These are phyloP conservation scores for Andrena marginata DNA, from an alignment of 2,888 invertebrate genomes.

Conservation along the genomic window DNA sequence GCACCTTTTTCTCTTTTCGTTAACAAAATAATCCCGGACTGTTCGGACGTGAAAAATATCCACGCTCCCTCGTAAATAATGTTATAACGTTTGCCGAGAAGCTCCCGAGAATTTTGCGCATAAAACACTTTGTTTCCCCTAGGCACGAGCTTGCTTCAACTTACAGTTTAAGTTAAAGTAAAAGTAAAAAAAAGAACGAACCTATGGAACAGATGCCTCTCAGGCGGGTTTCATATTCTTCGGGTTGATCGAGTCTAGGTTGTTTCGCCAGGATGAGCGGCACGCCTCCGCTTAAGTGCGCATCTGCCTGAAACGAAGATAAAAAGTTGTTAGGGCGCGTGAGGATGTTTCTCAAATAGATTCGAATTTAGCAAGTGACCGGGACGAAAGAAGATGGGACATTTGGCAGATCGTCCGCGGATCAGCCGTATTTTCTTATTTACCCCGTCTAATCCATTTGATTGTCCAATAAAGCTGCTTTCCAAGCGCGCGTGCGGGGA, in stretches of 20 bases:
- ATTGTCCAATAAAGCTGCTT: constrained; percentile 3
- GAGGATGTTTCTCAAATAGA: not conserved
- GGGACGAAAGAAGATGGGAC: not conserved
- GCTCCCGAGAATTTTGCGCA: not conserved
- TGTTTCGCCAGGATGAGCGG: not conserved
- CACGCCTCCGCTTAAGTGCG: not conserved
- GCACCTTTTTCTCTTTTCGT: not conserved
- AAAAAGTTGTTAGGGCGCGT: not conserved
- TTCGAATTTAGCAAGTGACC: not conserved
- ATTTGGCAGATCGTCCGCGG: not conserved
- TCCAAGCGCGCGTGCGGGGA: too few species aligned
- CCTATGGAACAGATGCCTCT: constrained; percentile 1
- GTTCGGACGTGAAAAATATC: not conserved
- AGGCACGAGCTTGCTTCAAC: not conserved
- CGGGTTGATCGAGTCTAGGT: not conserved
- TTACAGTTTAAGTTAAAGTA: not conserved
- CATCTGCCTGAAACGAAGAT: not conserved
- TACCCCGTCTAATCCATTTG: constrained; percentile 14
- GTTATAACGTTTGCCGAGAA: not conserved
- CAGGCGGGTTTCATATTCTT: not conserved
- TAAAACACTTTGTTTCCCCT: not conserved
- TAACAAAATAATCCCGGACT: not conserved
- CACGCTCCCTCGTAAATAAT: not conserved
- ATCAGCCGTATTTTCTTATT: constrained; percentile 22
- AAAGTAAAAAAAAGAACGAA: not conserved